Base-by-base conservation (phyloP, 2,113 vertebrate genomes). In the Actenoides lindsayi region DNA sequence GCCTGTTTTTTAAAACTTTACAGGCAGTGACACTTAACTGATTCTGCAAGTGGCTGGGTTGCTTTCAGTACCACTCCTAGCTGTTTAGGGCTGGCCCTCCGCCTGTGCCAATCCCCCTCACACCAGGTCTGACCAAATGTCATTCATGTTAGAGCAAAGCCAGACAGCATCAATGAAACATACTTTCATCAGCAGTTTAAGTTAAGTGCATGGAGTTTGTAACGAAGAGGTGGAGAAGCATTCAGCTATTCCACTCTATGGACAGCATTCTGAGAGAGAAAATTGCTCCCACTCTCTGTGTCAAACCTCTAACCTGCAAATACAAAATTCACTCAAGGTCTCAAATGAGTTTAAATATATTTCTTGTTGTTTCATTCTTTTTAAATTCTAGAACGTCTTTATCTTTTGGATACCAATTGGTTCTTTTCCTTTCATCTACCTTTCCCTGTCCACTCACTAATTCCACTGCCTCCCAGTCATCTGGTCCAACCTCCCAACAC, bases 71-170 rank as follows among this genome's bases (percentile, higher is more conserved):
- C 42, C 20, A 44, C 6, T 87, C 5, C 18, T 57, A 60, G 65
- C 16, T 78, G 6, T 56, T 64, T n/a, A 51, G 5, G 79, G 63
- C 19, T 75, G 16, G 42, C 33, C 16, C 28, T 87, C 25, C 31
- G n/a, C 13, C 12, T 30, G 9, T 30, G 11, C 2, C 0, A 37
- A 39, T 10, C 17, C 2, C 3, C 4, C 17, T 75, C 51, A 67
- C 0, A 4, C 19, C 2, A 19, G 0, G 5, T 56, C 13, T 54
- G 39, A 71, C 33, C 3, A 6, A 54, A 20, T 50, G 33, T 27
- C 13, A 56, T 65, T 69, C 27, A 28, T 16, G 2, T 28, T 56
- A 65, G 24, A 54, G 13, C 17, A 85, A n/a, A 59, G 28, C 46
- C 28, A 74, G n/a, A 41, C 17, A 90, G 33, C 8, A 39, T 28